Percentiles rank a stretch among this genome's conserved stretches.
Conservation (phyloP, 37 sponge, comb jelly and placozoan genomes). For the Beroe forskalii region DNA sequence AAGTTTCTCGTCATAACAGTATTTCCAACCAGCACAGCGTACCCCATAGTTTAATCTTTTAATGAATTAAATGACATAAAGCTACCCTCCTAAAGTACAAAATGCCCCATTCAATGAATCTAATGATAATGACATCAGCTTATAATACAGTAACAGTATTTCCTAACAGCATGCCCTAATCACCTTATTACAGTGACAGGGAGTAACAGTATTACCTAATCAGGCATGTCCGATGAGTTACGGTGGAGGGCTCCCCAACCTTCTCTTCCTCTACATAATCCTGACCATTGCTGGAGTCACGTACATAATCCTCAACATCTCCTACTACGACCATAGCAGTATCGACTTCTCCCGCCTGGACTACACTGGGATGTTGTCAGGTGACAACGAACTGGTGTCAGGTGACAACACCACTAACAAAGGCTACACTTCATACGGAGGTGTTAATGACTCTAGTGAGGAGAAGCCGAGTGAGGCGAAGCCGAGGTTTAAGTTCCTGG, state of each 20-base stretch:
- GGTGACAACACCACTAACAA: not conserved
- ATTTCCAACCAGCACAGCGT: too few species aligned
- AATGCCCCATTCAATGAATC: too few species aligned
- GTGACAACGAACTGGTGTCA: not conserved
- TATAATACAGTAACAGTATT: too few species aligned
- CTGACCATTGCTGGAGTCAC: not conserved
- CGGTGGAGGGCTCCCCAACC: not conserved
- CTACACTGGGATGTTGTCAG: not conserved
- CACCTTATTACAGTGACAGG: too few species aligned
- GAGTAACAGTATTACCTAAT: too few species aligned
- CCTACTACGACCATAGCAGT: not conserved
- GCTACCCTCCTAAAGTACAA: too few species aligned
- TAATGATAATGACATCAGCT: too few species aligned
- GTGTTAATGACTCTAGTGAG: too few species aligned
- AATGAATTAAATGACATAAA: too few species aligned
- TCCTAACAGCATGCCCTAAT: too few species aligned
- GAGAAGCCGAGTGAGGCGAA: not conserved
- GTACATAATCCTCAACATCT: conserved; percentile 43
- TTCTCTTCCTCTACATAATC: not conserved
- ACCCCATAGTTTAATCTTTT: too few species aligned
- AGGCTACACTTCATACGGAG: not conserved
- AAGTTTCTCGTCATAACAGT: too few species aligned
- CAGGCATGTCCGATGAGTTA: not conserved
- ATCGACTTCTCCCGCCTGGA: not conserved
- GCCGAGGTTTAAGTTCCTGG: conserved; percentile 16